phyloP scores from a whole-genome alignment of 64 coral and sea anemone genomes.

The Stichodactyla helianthus region DNA sequence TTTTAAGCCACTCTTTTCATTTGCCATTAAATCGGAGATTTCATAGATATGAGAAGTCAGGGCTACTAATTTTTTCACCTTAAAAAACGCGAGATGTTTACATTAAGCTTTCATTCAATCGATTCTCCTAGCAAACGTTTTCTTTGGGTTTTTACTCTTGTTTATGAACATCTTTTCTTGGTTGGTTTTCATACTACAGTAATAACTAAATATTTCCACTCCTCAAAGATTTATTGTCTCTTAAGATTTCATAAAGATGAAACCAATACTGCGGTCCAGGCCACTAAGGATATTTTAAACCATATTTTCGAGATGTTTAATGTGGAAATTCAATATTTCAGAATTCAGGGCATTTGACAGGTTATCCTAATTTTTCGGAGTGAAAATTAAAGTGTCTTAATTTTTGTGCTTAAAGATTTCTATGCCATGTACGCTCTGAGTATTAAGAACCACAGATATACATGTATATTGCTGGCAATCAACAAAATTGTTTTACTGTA shows the following conservation, averaged over 20 bases:
- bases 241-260: not conserved
- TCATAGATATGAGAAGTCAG: not conserved
- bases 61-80: not conserved
- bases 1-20: not conserved
- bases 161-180: not conserved
- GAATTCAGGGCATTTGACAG: not conserved
- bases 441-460: no score
- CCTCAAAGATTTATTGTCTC: not conserved
- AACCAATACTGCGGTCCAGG: not conserved
- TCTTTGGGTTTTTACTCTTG: not conserved
- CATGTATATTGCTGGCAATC: no score
- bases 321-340: not conserved
- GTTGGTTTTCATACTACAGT: not conserved
- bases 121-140: not conserved
- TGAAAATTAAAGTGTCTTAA: not conserved
- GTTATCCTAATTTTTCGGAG: not conserved
- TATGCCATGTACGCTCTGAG: not conserved
- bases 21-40: not conserved
- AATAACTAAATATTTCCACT: slow-evolving; percentile 3
- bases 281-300: not conserved
- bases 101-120: slow-evolving; percentile 12
- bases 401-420: not conserved
- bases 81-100: not conserved
- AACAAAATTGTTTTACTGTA: no score
- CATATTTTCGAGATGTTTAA: not conserved